Percentiles rank a stretch among this genome's conserved stretches.
phyloP scores from a whole-genome alignment of 1,140 invertebrate genomes.

The Drosophila miranda region DNA sequence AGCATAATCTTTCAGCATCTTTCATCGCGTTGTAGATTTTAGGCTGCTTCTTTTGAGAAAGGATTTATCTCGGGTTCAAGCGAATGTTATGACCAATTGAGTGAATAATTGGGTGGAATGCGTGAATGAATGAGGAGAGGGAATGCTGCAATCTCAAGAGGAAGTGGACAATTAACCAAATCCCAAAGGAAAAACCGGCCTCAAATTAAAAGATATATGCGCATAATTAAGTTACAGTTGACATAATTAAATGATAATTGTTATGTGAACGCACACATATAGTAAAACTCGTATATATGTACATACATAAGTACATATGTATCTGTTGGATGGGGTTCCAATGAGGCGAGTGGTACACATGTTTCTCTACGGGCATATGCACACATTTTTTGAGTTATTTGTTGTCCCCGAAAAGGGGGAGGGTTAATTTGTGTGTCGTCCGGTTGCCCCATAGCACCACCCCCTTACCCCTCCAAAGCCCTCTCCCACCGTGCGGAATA shows the following conservation, averaged over 20 bases:
- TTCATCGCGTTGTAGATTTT: too few species aligned
- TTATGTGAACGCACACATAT: slow-evolving; percentile 45
- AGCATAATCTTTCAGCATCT: too few species aligned
- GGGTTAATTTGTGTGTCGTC: slow-evolving; percentile 75
- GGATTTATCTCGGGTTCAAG: slow-evolving; percentile 11
- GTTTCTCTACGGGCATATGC: too few species aligned
- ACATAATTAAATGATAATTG: slow-evolving; percentile 82
- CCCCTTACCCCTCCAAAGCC: slow-evolving; percentile 8
- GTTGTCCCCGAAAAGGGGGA: slow-evolving; percentile 42
- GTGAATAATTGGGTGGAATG: slow-evolving; percentile 9
- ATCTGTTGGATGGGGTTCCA: too few species aligned
- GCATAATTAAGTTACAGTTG: slow-evolving; percentile 81
- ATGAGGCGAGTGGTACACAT: too few species aligned
- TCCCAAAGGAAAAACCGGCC: slow-evolving; percentile 36
- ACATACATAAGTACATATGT: too few species aligned
- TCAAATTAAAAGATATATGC: slow-evolving; percentile 70
- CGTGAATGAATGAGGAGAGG: slow-evolving; percentile 1
- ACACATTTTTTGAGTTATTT: slow-evolving; percentile 15
- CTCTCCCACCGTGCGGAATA: neutral
- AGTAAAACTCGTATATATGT: neutral
- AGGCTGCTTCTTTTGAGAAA: slow-evolving; percentile 10
- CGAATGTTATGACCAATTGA: neutral
- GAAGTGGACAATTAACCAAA: slow-evolving; percentile 74
- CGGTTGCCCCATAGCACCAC: slow-evolving; percentile 32
- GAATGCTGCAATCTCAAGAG: slow-evolving; percentile 63